Evolutionary conservation across 64 coral and sea anemone species (phyloP), one percentile per base, ranked within the genome.

Genomic region (Actinia equina): DNA sequence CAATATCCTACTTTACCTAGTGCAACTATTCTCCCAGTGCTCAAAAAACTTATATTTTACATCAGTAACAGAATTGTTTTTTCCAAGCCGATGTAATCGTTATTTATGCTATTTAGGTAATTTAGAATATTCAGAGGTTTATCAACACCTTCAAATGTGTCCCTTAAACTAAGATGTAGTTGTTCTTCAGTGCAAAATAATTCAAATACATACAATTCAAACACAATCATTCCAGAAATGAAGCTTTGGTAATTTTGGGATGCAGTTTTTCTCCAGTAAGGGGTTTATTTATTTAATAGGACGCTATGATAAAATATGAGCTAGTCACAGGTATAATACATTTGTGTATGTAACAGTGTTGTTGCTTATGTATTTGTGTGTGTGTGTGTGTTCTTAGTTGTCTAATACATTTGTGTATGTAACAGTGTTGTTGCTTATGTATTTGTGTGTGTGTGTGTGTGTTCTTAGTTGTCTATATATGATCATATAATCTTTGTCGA

Each of bases 61-160:
- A 26, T 15, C 25, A 22, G 12, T 23, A 65, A 22, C 62, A 65
- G 62, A 65, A 57, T 2, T 57, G 55, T 74, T 12, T 74, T 16
- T 42, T 14, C 2, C 3, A 74, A 74, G 22, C 25, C 25, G 27
- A 74, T 74, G 22, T 74, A 27, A 74, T 74, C 69, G 69, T 74
- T 74, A 74, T 74, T 74, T 74, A 74, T 71, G 69, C 69, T 71
- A 71, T 71, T 71, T 71, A 71, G n/a, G 20, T 74, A 74, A 74
- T 74, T 74, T 74, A 27, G 69, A 74, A 74, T 74, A 74, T 74
- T 42, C 27, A 30, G 27, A 74, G 27, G 69, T 27, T 15, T 74
- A 74, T 74, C 69, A 30, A 42, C 69, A 74, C 69, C 69, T 30
- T 30, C 16, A 74, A 74, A 74, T 30, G 69, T 14, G 69, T 42